A percentile compares a stretch with the other conserved stretches of the same genome.
These are phyloP conservation scores for Dusona sp. DNA, from an alignment of 2,888 invertebrate genomes.

Conservation along the genomic window DNA sequence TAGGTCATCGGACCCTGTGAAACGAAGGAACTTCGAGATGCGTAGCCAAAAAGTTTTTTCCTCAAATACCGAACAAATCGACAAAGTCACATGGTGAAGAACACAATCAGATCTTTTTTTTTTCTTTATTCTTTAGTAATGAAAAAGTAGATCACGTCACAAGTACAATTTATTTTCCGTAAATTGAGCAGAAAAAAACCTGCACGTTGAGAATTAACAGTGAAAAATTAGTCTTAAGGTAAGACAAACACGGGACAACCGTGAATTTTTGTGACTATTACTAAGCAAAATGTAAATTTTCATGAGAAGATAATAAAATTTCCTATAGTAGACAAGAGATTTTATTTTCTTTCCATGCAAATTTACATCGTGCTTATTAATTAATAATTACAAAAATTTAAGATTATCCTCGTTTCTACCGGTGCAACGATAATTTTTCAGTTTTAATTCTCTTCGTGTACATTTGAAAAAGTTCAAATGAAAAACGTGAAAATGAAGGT, in stretches of 20 bases:
- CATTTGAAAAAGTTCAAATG: not conserved
- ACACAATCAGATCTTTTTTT: not conserved
- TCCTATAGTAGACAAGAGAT: too few relatives aligned
- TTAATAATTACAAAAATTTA: too few relatives aligned
- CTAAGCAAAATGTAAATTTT: too few relatives aligned
- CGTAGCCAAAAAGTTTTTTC: not conserved
- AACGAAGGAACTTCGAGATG: not conserved
- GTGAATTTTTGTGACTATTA: too few relatives aligned
- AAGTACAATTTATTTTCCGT: not conserved
- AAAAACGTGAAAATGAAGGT: not conserved
- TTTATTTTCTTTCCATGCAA: too few relatives aligned
- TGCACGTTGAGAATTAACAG: not conserved
- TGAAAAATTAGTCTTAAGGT: too few relatives aligned
- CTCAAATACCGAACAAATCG: not conserved
- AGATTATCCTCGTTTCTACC: too few relatives aligned
- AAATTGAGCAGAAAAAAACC: not conserved
- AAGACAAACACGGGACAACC: too few relatives aligned
- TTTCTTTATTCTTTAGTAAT: not conserved
- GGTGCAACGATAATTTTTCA: too few relatives aligned
- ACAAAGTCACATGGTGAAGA: not conserved
- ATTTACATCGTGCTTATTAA: too few relatives aligned
- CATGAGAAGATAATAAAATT: too few relatives aligned
- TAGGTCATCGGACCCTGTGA: constrained; percentile 11
- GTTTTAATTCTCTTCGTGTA: too few relatives aligned
- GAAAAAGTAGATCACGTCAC: not conserved